Percentiles rank a stretch among this genome's conserved stretches.
phyloP scores from a whole-genome alignment of 1,140 invertebrate genomes.

The Ectropis grisescens region DNA sequence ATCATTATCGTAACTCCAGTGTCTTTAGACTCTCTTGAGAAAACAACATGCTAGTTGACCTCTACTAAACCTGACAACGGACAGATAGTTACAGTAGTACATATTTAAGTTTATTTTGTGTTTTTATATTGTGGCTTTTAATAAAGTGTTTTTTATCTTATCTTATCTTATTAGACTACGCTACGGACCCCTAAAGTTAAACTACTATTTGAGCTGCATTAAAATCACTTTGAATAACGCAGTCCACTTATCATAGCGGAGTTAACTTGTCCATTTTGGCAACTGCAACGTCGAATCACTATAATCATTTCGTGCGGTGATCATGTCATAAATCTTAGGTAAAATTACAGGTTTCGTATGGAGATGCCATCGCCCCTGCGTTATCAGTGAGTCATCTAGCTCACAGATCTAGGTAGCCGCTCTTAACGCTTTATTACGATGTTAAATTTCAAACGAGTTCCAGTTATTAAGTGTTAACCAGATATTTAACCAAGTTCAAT shows the following conservation, averaged over 20 bases:
- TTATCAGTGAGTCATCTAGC: constrained; percentile 33
- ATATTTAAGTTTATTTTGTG: too few species aligned
- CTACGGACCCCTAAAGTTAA: too few species aligned
- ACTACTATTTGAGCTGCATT: too few species aligned
- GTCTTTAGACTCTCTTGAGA: too few species aligned
- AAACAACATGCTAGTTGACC: too few species aligned
- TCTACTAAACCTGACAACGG: background rate
- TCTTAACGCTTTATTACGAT: background rate
- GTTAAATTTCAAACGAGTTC: background rate
- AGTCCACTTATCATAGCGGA: constrained; percentile 13
- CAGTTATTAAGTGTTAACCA: background rate
- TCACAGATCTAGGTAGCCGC: background rate
- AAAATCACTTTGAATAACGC: too few species aligned
- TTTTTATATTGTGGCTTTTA: too few species aligned
- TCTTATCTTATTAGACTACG: too few species aligned
- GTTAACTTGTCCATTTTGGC: constrained; percentile 40
- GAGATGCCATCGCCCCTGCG: constrained; percentile 28
- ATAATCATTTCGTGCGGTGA: constrained; percentile 38
- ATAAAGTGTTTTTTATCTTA: too few species aligned
- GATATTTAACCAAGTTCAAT: background rate
- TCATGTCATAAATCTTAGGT: constrained; percentile 43
- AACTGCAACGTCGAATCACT: constrained; percentile 33
- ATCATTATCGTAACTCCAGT: too few species aligned
- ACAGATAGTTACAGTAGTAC: too few species aligned
- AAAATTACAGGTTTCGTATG: constrained; percentile 41